Conservation (phyloP, 2,888 invertebrate species). For the Sphaerophoria rueppellii region DNA sequence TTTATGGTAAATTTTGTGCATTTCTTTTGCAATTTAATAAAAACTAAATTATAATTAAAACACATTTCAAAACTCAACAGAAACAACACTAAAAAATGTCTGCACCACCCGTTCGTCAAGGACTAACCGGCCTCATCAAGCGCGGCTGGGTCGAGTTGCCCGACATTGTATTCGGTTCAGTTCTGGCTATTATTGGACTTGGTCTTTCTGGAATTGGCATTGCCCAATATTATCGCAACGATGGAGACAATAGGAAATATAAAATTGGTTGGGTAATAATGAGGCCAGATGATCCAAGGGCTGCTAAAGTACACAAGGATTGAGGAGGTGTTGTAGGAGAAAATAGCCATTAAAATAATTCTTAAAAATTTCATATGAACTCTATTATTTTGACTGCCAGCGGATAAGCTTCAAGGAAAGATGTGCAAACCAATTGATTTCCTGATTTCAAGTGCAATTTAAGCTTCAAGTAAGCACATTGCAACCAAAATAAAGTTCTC, state of each 20-base stretch:
- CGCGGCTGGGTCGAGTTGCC: slow-evolving; percentile 87
- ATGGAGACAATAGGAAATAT: slow-evolving; percentile 87
- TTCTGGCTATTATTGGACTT: slow-evolving; percentile 85
- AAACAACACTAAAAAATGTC: slow-evolving; percentile 52
- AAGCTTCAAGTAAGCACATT: too few species aligned
- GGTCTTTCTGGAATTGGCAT: slow-evolving; percentile 83
- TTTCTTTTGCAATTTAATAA: not conserved
- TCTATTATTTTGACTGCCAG: not conserved
- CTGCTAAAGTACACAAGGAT: slow-evolving; percentile 84
- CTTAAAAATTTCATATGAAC: not conserved
- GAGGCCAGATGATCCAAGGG: slow-evolving; percentile 87
- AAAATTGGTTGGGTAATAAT: slow-evolving; percentile 86
- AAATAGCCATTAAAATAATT: slow-evolving; percentile 51
- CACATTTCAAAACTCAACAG: not conserved
- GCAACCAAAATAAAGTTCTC: too few species aligned
- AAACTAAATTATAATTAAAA: not conserved
- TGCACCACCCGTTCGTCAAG: slow-evolving; percentile 77
- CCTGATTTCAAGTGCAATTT: too few species aligned
- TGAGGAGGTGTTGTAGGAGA: slow-evolving; percentile 74
- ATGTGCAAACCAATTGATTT: too few species aligned
- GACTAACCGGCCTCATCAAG: slow-evolving; percentile 78
- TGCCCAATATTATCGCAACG: slow-evolving; percentile 83
- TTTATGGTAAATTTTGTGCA: slow-evolving; percentile 9
- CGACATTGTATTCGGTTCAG: slow-evolving; percentile 86
- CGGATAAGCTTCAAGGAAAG: too few species aligned